Evolutionary conservation across 2,888 invertebrate species (phyloP).

Genomic region (Synanthedon tipuliformis): DNA sequence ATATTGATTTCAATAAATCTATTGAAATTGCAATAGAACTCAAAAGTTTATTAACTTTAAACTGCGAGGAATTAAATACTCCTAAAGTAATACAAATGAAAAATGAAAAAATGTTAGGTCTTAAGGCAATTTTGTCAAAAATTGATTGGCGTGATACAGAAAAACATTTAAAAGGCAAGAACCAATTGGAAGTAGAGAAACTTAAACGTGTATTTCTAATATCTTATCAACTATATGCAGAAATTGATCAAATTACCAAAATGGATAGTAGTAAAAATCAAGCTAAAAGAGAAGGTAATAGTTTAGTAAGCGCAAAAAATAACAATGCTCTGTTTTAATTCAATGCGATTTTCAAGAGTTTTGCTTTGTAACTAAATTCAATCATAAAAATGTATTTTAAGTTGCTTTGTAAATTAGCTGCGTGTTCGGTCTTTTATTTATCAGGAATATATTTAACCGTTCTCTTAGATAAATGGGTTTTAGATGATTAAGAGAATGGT

Average conservation of each 20-base stretch:
- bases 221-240: constrained; percentile 25
- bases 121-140: constrained; percentile 21
- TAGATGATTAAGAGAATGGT: too few relatives aligned
- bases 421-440: too few relatives aligned
- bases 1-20: constrained; percentile 18
- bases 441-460: too few relatives aligned
- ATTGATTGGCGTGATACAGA: constrained; percentile 32
- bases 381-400: too few relatives aligned
- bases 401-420: too few relatives aligned
- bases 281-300: constrained; percentile 21
- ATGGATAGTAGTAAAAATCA: constrained; percentile 8
- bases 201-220: constrained; percentile 22
- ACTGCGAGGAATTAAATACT: constrained; percentile 8
- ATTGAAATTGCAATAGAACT: constrained; percentile 22
- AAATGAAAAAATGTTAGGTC: constrained; percentile 13
- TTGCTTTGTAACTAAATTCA: too few relatives aligned
- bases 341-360: too few relatives aligned
- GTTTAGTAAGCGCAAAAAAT: constrained; percentile 2
- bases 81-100: constrained; percentile 13
- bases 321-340: too few relatives aligned
- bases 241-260: constrained; percentile 17
- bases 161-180: constrained; percentile 18
- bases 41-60: constrained; percentile 14
- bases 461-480: too few relatives aligned
- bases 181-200: constrained; percentile 18